Base-by-base conservation (phyloP, 1,140 invertebrate genomes). In the Euborellia annulipes region DNA sequence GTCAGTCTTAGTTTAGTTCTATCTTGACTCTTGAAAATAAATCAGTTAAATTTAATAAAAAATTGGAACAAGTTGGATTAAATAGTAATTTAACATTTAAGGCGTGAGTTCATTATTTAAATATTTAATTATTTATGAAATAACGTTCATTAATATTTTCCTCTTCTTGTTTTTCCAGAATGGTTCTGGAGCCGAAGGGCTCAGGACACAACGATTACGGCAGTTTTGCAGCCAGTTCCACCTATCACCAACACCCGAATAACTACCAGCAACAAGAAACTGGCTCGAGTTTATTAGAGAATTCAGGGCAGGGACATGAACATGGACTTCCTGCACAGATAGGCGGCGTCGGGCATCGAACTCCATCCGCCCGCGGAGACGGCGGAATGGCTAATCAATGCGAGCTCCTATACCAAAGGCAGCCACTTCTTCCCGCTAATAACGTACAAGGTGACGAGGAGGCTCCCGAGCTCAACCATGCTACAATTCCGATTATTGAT, bases 171-270 rank as follows among this genome's bases (percentile, higher is more conserved):
- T 6, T 52, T 52, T 46, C 16, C 54, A 71, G 69, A 63, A 71
- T 71, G 69, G 68, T 71, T 62, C 64, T 70, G 58, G 69, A 71
- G 55, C 62, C 66, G 49, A 71, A 71, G 56, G 62, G 58, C 45
- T 63, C 61, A 49, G 63, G 66, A 50, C 68, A 70, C 48, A 69
- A 62, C 61, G 67, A 70, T 61, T 70, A 71, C 64, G 69, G 68
- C 55, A 70, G 68, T 56, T 67, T 70, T 51, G 58, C 55, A 8
- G 50, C 52, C 21, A 43, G 54, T 21, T 50, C 50, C 23, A 44
- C 55, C 42, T 50, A 55, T 19, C 51, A 52, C 23, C 23, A 57
- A 14, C 38, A 21, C 18, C 17, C 19, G 17, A 53, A 55, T 43
- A 54, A 57, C 52, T 52, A 55, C 43, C 52, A 55, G 38, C 36